Conservation (phyloP, 1,140 invertebrate genomes). For the Antheraea mylitta region DNA sequence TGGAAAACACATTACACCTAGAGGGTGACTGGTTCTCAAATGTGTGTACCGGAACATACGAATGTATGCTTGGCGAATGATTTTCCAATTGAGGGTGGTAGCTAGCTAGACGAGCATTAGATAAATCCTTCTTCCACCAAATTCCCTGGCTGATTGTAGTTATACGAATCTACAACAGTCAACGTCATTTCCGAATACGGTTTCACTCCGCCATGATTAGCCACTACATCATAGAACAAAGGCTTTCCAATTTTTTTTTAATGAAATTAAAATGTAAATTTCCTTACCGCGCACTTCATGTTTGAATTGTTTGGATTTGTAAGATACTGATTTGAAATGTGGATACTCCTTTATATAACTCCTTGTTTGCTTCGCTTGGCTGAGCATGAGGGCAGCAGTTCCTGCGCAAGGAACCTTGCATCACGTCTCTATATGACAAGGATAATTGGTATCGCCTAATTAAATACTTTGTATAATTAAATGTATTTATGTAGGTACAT, state of each 20-base stretch:
- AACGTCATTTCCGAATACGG: too few species aligned
- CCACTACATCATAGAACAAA: too few species aligned
- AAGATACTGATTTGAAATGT: neutral
- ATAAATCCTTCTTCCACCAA: too few species aligned
- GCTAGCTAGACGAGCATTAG: too few species aligned
- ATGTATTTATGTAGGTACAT: neutral
- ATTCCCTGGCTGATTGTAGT: too few species aligned
- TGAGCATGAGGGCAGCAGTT: neutral
- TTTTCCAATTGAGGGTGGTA: too few species aligned
- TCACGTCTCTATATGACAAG: neutral
- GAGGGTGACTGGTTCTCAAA: too few species aligned
- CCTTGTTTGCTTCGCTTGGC: neutral
- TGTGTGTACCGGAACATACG: too few species aligned
- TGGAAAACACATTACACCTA: too few species aligned
- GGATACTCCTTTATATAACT: slow-evolving; percentile 8
- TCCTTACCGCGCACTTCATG: slow-evolving; percentile 63
- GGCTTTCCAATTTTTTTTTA: neutral
- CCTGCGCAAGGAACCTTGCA: neutral
- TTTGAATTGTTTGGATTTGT: slow-evolving; percentile 11
- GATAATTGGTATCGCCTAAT: neutral
- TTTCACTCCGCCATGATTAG: too few species aligned
- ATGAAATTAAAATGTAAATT: slow-evolving; percentile 6
- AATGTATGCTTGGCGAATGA: too few species aligned
- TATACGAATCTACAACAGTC: too few species aligned
- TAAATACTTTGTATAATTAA: neutral